Evolutionary conservation across 2,797 vertebrate genomes (phyloP).

Genomic region (Mormyrops attenuatus): DNA sequence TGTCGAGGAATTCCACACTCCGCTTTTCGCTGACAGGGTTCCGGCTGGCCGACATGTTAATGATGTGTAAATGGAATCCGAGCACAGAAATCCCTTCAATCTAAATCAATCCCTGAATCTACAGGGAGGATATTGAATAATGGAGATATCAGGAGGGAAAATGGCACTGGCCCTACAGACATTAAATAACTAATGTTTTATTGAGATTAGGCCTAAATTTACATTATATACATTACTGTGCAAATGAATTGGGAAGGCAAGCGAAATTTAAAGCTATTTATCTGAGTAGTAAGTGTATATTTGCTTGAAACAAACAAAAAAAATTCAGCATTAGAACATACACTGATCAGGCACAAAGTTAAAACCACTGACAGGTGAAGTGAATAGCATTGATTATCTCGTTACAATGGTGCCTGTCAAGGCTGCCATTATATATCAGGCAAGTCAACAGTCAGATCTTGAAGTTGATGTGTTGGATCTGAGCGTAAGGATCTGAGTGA

Average conservation of each 20-base stretch:
- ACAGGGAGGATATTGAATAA: background rate
- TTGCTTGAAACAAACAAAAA: background rate
- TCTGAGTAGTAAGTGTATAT: background rate
- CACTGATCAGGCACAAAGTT: background rate
- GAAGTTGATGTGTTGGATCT: background rate
- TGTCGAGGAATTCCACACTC: constrained; percentile 39
- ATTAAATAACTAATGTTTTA: background rate
- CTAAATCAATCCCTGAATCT: constrained; percentile 20
- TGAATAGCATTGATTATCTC: background rate
- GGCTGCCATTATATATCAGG: background rate
- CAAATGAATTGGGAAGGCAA: background rate
- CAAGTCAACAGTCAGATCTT: background rate
- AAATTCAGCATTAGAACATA: background rate
- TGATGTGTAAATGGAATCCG: constrained; percentile 69
- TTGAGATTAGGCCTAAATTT: background rate
- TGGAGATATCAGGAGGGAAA: background rate
- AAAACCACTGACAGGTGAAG: background rate
- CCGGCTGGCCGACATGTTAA: constrained; percentile 57
- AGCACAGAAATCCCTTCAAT: constrained; percentile 51
- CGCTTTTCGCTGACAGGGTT: constrained; percentile 9
- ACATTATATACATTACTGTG: background rate
- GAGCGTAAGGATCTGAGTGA: background rate
- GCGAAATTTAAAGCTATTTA: background rate
- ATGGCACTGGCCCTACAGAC: background rate
- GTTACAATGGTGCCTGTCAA: background rate